Evolutionary conservation across 2,797 vertebrate species (phyloP).

Genomic region (Phalanger gymnotis): DNA sequence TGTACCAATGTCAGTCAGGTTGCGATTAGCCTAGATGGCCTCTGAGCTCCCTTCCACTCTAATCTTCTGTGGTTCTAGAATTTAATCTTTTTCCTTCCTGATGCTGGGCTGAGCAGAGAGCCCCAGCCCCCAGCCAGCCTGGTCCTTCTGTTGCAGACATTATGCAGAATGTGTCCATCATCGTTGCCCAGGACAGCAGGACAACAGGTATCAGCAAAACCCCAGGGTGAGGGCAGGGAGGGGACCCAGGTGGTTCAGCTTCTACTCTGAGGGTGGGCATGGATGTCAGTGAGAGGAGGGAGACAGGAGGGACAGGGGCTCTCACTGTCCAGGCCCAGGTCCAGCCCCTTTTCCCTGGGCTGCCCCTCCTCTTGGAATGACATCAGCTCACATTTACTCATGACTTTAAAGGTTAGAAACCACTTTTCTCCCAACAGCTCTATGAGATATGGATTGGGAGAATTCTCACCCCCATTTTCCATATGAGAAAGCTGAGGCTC

Average conservation of each 20-base stretch:
- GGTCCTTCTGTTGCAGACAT: conserved; percentile 48
- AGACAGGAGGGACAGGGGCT: too few species aligned
- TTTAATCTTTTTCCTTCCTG: too few species aligned
- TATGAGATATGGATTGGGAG: not conserved
- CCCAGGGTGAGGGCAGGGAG: too few species aligned
- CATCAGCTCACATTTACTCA: not conserved
- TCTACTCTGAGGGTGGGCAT: too few species aligned
- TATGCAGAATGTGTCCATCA: not conserved
- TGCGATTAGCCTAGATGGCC: too few species aligned
- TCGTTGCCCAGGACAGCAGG: not conserved
- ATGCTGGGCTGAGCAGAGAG: too few species aligned
- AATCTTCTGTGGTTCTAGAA: not conserved
- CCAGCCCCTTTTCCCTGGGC: not conserved
- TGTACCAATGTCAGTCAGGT: not conserved
- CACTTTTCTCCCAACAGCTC: not conserved
- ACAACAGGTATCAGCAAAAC: not conserved
- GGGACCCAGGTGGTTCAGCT: too few species aligned
- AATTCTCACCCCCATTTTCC: not conserved
- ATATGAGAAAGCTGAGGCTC: not conserved
- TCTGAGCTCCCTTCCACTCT: too few species aligned
- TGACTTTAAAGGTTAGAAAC: not conserved
- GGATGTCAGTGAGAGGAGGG: too few species aligned
- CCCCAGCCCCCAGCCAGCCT: too few species aligned
- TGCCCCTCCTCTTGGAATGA: not conserved
- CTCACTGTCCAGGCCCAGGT: not conserved